phyloP scores from a whole-genome alignment of 2,113 vertebrate species.

The Python bivittatus region DNA sequence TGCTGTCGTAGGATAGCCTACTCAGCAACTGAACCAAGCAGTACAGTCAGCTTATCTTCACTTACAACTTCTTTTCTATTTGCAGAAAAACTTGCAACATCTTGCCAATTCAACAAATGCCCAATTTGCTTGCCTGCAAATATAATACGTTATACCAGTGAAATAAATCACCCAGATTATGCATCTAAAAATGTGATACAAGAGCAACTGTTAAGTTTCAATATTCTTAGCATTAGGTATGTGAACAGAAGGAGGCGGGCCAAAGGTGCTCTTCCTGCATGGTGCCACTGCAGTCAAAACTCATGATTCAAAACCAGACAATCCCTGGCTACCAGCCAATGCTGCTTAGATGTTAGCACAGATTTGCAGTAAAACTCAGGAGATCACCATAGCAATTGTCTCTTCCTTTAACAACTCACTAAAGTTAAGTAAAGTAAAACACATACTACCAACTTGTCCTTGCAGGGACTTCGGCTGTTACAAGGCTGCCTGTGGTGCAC shows the following conservation, averaged over 20 bases:
- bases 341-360: background rate
- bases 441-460: background rate
- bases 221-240: background rate
- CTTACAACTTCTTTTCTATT: background rate
- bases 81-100: too few species aligned
- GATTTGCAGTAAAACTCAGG: background rate
- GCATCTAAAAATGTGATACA: background rate
- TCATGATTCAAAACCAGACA: background rate
- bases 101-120: background rate
- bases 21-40: background rate
- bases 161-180: background rate
- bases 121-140: background rate
- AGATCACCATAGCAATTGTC: background rate
- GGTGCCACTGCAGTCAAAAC: background rate
- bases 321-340: background rate
- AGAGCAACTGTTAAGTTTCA: background rate
- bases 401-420: background rate
- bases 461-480: background rate
- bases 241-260: background rate
- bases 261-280: background rate
- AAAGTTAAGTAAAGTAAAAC: background rate
- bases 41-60: background rate
- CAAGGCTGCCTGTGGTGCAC: fast-evolving
- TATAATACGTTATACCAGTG: background rate
- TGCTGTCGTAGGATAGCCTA: too few species aligned